Evolutionary conservation across 2,797 vertebrate species (phyloP), one percentile per base, ranked within the genome.

Genomic region (Brachyalestes nurse): DNA sequence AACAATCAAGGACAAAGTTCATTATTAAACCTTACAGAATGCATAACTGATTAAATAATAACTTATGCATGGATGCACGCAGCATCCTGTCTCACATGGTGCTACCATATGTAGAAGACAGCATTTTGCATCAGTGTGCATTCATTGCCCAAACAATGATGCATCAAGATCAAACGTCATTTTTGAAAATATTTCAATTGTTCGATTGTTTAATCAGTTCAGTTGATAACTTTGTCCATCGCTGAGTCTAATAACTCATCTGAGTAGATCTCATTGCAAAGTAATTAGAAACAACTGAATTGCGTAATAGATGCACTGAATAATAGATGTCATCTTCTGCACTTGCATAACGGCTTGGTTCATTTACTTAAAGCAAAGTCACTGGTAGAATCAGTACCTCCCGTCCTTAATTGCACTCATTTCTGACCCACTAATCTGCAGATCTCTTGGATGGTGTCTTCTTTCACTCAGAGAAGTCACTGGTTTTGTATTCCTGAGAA

Each of bases 361-460:
- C 45, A 55, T 78, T 77, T 57, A 61, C 49, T 64, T 10, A 77
- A 77, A 16, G 34, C 38, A 57, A 72, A 10, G 1, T 34, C 74
- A 75, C 69, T 71, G 49, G 62, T 78, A 42, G 77, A 72, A 74
- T 5, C 21, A n/a, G 23, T 82, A 73, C 61, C 82, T 83, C 71
- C 64, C 21, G 75, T 78, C 81, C 72, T 79, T 86, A 80, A 84
- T 69, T 78, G 78, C 53, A 74, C 55, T 65, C 64, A 80, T 80
- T 80, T 85, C 82, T 70, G 51, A 65, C 66, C 79, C 73, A 76
- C 71, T 79, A 83, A 75, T 74, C 71, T 83, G 77, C 75, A 38
- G 55, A 81, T 79, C 72, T 79, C 47, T 66, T 69, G 42, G n/a
- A 75, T 40, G 61, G 80, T 75, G 60, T 84, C 75, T 74, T 61